Conservation (phyloP, 2,888 invertebrate species). For the Drosophila meridionalis region DNA sequence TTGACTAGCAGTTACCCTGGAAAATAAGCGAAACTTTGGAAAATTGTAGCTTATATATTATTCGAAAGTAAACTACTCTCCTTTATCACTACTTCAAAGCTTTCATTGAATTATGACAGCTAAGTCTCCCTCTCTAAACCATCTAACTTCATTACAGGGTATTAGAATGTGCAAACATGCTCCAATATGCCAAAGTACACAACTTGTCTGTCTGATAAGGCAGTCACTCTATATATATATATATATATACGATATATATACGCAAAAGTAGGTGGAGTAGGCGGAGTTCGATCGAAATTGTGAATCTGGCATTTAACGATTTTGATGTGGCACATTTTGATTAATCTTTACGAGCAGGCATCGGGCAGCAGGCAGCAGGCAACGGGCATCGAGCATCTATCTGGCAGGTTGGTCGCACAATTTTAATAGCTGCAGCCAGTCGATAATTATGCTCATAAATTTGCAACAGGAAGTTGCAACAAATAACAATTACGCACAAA, state of each 20-base stretch:
- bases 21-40: not conserved
- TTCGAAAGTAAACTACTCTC: too few species aligned
- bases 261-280: not conserved
- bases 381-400: not conserved
- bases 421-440: slow-evolving; percentile 43
- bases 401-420: slow-evolving; percentile 23
- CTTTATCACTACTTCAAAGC: not conserved
- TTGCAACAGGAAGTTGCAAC: slow-evolving; percentile 33
- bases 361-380: not conserved
- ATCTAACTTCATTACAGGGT: slow-evolving; percentile 6
- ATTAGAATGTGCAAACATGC: slow-evolving; percentile 39
- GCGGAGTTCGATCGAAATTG: not conserved
- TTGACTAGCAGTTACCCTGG: slow-evolving; percentile 16
- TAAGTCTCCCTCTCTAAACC: not conserved
- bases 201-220: slow-evolving; percentile 47
- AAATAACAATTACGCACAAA: slow-evolving; percentile 36
- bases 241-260: not conserved
- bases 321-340: slow-evolving; percentile 65
- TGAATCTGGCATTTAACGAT: slow-evolving; percentile 38
- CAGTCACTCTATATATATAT: slow-evolving; percentile 3
- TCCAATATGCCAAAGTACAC: slow-evolving; percentile 27
- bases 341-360: slow-evolving; percentile 53
- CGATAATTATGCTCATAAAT: slow-evolving; percentile 51
- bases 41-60: too few species aligned
- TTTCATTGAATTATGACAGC: not conserved